phyloP scores from a whole-genome alignment of 2,113 vertebrate species.

The Chascanopsetta lugubris region DNA sequence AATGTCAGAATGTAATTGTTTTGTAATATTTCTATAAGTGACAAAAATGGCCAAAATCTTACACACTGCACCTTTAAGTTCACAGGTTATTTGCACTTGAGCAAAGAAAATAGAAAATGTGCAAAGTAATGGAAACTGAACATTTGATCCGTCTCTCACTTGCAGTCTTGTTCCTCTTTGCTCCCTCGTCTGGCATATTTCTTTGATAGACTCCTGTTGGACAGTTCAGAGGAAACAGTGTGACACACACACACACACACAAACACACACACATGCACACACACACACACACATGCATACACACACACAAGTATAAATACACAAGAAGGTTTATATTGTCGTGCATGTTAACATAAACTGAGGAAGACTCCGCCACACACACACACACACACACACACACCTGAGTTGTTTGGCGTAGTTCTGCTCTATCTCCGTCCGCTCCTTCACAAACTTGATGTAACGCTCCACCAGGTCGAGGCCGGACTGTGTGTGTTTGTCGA shows the following conservation, averaged over 20 bases:
- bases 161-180: constrained; percentile 81
- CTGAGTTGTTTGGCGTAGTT: constrained; percentile 87
- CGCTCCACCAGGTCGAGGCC: constrained; percentile 87
- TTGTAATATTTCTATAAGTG: too few relatives aligned
- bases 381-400: too few relatives aligned
- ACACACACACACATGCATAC: background rate
- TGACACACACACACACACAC: background rate
- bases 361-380: background rate
- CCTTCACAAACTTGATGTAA: constrained; percentile 90
- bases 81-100: too few relatives aligned
- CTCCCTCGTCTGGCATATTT: constrained; percentile 74
- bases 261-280: background rate
- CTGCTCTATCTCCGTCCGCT: constrained; percentile 86
- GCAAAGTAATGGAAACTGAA: background rate
- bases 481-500: constrained; percentile 88
- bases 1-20: too few relatives aligned
- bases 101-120: too few relatives aligned
- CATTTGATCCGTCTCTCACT: constrained; percentile 58
- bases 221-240: constrained; percentile 2
- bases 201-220: constrained; percentile 72
- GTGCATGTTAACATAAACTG: background rate
- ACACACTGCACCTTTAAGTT: too few relatives aligned
- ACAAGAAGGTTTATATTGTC: background rate
- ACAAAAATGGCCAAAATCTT: too few relatives aligned
- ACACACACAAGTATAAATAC: background rate